phyloP scores from a whole-genome alignment of 2,113 vertebrate species.

The Perccottus glenii region DNA sequence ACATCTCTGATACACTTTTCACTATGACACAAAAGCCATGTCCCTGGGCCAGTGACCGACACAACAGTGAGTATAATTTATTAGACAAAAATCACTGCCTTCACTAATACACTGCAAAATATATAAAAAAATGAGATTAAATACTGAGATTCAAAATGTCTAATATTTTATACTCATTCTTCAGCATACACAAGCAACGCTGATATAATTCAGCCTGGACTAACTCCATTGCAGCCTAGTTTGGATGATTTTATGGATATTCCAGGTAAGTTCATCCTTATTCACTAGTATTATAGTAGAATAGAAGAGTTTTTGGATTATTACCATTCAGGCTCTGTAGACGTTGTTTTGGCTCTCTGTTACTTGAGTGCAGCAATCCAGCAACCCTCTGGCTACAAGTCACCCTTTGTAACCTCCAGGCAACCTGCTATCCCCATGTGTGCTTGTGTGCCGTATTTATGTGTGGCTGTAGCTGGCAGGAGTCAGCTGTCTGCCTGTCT shows the following conservation, averaged over 20 bases:
- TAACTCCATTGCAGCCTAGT: constrained; percentile 92
- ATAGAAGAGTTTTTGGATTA: too few species aligned
- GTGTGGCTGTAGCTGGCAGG: constrained; percentile 16
- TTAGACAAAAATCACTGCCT: too few species aligned
- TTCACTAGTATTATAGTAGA: neutral
- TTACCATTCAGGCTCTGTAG: too few species aligned
- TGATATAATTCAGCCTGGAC: constrained; percentile 94
- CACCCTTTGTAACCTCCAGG: constrained; percentile 34
- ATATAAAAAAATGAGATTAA: too few species aligned
- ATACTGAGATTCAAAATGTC: neutral
- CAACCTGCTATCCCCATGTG: constrained; percentile 26
- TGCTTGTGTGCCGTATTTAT: constrained; percentile 2
- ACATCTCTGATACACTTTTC: constrained; percentile 98
- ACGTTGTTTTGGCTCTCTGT: constrained; percentile 21
- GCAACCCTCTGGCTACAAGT: constrained; percentile 27
- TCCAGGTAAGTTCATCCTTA: constrained; percentile 80
- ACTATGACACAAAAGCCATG: constrained; percentile 91
- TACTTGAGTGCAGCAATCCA: constrained; percentile 22
- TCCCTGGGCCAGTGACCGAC: constrained; percentile 73
- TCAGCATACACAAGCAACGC: constrained; percentile 90
- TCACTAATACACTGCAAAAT: neutral
- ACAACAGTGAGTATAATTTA: constrained; percentile 88
- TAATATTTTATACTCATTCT: constrained; percentile 7
- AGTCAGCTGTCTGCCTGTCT: constrained; percentile 54
- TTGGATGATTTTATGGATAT: constrained; percentile 96